Conservation (phyloP, 2,797 vertebrate genomes). For the Lateolabrax maculatus region DNA sequence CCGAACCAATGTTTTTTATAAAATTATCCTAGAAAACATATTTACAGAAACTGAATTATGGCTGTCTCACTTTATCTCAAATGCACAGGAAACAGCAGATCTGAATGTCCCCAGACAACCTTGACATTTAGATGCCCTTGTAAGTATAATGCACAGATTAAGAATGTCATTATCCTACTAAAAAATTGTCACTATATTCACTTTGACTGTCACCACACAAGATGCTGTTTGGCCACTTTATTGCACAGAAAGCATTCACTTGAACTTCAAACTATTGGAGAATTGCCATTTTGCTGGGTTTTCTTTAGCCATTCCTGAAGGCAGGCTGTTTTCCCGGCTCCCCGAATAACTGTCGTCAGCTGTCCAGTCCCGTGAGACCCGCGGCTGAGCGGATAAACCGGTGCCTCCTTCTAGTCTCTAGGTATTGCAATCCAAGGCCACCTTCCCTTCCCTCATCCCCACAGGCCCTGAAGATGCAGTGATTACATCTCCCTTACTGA, state of each 20-base stretch:
- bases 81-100: constrained; percentile 43
- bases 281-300: constrained; percentile 52
- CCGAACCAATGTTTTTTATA: constrained; percentile 24
- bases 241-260: constrained; percentile 30
- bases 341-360: constrained; percentile 72
- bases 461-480: constrained; percentile 65
- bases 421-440: constrained; percentile 75
- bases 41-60: constrained; percentile 54
- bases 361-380: constrained; percentile 70
- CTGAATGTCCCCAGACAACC: constrained; percentile 24
- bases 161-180: constrained; percentile 29
- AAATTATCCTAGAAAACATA: constrained; percentile 39
- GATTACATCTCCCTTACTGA: constrained; percentile 78
- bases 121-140: constrained; percentile 56
- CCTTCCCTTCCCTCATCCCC: constrained; percentile 54
- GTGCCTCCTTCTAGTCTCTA: constrained; percentile 65
- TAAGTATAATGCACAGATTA: constrained; percentile 35
- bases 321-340: constrained; percentile 52
- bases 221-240: constrained; percentile 1
- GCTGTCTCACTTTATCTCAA: constrained; percentile 39
- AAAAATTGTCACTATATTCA: constrained; percentile 18
- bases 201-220: constrained; percentile 11
- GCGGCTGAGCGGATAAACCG: constrained; percentile 73
- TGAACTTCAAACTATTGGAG: constrained; percentile 51
- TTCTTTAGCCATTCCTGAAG: constrained; percentile 64